These are phyloP conservation scores for Thunnus albacares DNA, from an alignment of 2,797 vertebrate species.

Conservation along the genomic window DNA sequence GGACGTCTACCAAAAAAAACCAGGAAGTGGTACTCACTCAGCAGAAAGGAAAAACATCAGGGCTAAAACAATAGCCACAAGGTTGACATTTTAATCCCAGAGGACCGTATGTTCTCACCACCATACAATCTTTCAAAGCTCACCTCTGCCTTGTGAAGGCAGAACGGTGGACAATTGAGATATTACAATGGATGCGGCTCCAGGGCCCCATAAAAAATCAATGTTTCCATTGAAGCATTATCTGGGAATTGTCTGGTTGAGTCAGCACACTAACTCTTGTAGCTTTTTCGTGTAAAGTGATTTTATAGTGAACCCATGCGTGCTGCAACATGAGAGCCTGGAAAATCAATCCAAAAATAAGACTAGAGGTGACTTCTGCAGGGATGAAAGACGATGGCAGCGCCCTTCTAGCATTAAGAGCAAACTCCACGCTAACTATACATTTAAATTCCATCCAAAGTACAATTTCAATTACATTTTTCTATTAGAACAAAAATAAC, in stretches of 20 bases:
- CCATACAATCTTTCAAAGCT: constrained; percentile 37
- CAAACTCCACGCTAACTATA: not conserved
- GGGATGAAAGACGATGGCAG: not conserved
- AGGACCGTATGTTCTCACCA: constrained; percentile 14
- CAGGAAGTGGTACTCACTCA: constrained; percentile 12
- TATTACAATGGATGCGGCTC: constrained; percentile 42
- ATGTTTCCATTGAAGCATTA: constrained; percentile 44
- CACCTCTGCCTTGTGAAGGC: constrained; percentile 46
- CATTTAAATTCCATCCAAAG: not conserved
- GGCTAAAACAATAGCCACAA: constrained; percentile 26
- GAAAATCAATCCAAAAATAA: constrained; percentile 36
- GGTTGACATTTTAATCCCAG: constrained; percentile 33
- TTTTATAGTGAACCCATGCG: constrained; percentile 34
- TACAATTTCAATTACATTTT: not conserved
- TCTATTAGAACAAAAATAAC: not conserved
- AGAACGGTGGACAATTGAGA: constrained; percentile 30
- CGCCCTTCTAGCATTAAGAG: not conserved
- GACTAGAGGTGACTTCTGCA: constrained; percentile 5
- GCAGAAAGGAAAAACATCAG: constrained; percentile 22
- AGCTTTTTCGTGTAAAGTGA: constrained; percentile 28
- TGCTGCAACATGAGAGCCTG: constrained; percentile 4
- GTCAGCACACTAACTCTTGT: constrained; percentile 35
- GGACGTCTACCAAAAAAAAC: not conserved
- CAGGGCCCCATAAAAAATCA: constrained; percentile 52
- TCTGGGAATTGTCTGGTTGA: constrained; percentile 35